phyloP scores from a whole-genome alignment of 2,888 invertebrate genomes.

The Tetanocera ferruginea region DNA sequence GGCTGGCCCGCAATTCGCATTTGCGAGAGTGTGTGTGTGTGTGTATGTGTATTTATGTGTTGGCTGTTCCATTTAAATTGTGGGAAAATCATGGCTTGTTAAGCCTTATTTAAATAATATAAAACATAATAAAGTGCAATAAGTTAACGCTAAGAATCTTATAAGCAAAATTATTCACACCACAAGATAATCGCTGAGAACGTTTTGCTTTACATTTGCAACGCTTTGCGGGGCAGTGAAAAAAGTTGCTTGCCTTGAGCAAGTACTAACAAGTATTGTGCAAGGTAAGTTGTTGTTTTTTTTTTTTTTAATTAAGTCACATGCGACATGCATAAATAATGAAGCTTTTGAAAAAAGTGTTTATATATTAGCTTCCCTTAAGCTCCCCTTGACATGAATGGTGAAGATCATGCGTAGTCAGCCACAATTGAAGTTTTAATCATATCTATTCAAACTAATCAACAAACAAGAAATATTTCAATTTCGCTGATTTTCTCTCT shows the following conservation, averaged over 20 bases:
- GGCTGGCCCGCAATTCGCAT: too few species aligned
- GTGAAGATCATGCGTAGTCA: too few species aligned
- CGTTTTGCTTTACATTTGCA: background rate
- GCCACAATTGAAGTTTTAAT: too few species aligned
- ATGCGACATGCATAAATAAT: background rate
- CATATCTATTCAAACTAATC: too few species aligned
- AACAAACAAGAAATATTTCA: too few species aligned
- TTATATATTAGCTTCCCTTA: too few species aligned
- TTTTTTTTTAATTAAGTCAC: too few species aligned
- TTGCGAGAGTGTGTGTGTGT: background rate
- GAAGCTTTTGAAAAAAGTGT: background rate
- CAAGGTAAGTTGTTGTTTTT: too few species aligned
- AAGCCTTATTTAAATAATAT: conserved; percentile 12
- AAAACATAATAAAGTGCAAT: background rate
- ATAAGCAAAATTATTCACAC: conserved; percentile 1
- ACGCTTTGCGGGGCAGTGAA: too few species aligned
- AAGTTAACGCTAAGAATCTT: background rate
- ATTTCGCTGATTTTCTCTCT: too few species aligned
- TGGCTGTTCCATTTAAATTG: background rate
- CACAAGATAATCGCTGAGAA: background rate
- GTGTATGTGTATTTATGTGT: background rate
- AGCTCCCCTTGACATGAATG: too few species aligned
- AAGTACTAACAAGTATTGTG: too few species aligned
- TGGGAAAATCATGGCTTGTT: conserved; percentile 17
- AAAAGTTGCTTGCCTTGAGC: background rate